Evolutionary conservation across 2,797 vertebrate genomes (phyloP).

Genomic region (Coilia nasus): DNA sequence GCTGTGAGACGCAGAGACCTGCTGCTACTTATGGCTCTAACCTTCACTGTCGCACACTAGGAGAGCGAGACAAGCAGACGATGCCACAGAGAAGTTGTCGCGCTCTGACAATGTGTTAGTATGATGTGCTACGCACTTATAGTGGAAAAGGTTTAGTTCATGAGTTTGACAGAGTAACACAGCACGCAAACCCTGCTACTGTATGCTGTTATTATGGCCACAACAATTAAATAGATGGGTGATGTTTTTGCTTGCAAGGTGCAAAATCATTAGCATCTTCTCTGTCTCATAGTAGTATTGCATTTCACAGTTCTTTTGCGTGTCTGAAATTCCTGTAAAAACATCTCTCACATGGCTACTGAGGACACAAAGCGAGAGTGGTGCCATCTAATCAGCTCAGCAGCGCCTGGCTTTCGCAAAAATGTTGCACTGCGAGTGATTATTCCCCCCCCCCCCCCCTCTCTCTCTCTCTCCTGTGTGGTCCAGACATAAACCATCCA

Average conservation of each 20-base stretch:
- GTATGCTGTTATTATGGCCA: background rate
- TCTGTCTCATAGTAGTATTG: background rate
- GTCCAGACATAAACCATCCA: slow-evolving; percentile 72
- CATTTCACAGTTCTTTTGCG: background rate
- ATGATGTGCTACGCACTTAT: no score
- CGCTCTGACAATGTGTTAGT: background rate
- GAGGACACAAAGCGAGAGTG: background rate
- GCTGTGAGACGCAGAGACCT: background rate
- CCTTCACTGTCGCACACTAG: background rate
- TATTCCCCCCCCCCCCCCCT: slow-evolving; percentile 19
- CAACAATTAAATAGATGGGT: background rate
- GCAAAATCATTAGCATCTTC: background rate
- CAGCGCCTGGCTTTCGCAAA: background rate
- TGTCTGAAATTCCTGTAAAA: background rate
- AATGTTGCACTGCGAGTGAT: slow-evolving; percentile 59
- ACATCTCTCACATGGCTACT: background rate
- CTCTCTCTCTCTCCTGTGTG: slow-evolving; percentile 64
- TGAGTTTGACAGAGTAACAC: background rate
- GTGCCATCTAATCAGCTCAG: background rate
- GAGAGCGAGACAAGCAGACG: background rate
- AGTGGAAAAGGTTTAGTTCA: background rate
- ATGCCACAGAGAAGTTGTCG: background rate
- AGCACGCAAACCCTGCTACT: background rate
- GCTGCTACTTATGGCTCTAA: background rate
- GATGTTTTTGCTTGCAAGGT: background rate